A percentile compares a stretch with the other conserved stretches of the same genome.
Evolutionary conservation across 64 coral and sea anemone species (phyloP).

Genomic region (Pocillopora verrucosa): DNA sequence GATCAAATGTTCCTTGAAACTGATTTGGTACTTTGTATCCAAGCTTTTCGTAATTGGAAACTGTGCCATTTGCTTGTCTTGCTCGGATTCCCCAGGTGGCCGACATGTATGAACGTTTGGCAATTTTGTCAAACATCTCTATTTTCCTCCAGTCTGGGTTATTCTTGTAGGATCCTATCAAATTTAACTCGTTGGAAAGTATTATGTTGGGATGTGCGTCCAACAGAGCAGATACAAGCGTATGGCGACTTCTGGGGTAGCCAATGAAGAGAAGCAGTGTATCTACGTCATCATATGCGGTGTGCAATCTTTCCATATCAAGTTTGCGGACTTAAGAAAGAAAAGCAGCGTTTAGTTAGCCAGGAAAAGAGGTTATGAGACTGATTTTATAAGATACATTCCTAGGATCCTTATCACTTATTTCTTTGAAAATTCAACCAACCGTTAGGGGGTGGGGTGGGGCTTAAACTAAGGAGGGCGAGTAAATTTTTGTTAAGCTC

Average conservation of each 20-base stretch:
- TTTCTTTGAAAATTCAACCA: too few species aligned
- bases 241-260: not conserved
- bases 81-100: not conserved
- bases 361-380: not conserved
- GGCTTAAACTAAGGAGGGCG: too few species aligned
- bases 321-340: not conserved
- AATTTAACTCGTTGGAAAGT: not conserved
- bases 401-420: too few species aligned
- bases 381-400: too few species aligned
- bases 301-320: not conserved
- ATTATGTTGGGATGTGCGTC: not conserved
- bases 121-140: not conserved
- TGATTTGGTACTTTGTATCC: slow-evolving; percentile 5
- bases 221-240: not conserved
- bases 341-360: not conserved
- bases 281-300: not conserved
- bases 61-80: not conserved
- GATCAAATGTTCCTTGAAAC: not conserved
- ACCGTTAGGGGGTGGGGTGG: too few species aligned
- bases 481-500: too few species aligned
- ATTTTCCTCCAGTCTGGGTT: not conserved
- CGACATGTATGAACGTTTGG: not conserved
- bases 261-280: not conserved
- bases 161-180: not conserved
- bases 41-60: not conserved